Base-by-base conservation (phyloP, 2,797 vertebrate genomes). In the Limnodromus scolopaceus region DNA sequence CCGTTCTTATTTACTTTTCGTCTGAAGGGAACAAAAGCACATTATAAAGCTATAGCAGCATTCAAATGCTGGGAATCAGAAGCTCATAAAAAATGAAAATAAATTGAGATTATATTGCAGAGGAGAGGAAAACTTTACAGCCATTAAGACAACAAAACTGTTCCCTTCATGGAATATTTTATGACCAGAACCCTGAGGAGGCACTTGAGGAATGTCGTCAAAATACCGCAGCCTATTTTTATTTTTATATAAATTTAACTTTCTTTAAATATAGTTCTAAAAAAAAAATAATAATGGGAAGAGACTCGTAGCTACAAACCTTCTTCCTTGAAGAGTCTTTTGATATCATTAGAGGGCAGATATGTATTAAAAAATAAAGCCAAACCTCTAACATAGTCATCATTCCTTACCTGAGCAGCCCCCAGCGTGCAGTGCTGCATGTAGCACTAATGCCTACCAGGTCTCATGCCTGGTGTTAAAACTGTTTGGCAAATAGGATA, bases 21-120 rank as follows among this genome's bases (percentile, higher is more conserved):
- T 96, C 84, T 93, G 71, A 93, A 91, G 65, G 55, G 72, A 91
- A 93, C 57, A 93, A 91, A 97, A 94, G 18, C 13, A 49, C 27
- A 48, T 81, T 75, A 64, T 80, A 48, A 66, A 87, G 69, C 39
- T 84, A 16, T 34, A 89, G 53, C 49, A 70, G 19, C 28, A 32
- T 89, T 95, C 27, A 82, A 57, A 66, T 64, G 17, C 30, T 87
- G 75, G 57, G 30, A 96, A 78, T 87, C 55, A 84, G 58, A 83
- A 87, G 32, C 53, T 58, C 13, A 36, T 70, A 28, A 69, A 70
- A 82, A 82, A 28, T 16, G 38, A 69, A 63, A 82, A 55, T 12
- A 87, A 82, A 70, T 13, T 28, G 36, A 85, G 34, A 46, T 83
- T 75, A 65, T 86, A 58, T 86, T 94, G 58, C 54, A 81, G 53